Base-by-base conservation (phyloP, 2,888 invertebrate genomes). In the Morpho achilles region DNA sequence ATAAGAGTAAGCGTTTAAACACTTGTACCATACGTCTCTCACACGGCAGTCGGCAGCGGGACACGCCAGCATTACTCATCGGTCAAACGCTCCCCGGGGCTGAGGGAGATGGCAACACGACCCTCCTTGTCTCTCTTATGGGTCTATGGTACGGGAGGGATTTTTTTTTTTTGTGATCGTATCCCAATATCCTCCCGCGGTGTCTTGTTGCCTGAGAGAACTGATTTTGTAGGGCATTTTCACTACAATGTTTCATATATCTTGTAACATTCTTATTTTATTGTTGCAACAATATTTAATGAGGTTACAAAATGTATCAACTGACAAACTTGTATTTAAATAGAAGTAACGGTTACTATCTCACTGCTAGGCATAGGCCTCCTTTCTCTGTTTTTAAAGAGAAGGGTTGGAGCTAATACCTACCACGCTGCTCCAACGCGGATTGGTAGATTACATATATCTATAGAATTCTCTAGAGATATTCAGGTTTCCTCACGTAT, bases 51-150 rank as follows among this genome's bases (percentile, higher is more conserved):
- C 40, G 41, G 45, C 52, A 47, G 51, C 54, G 63, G 59, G 59
- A 58, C 63, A 44, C 47, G 55, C 53, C 49, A 55, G 59, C 63
- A 62, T 64, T 64, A 64, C 62, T 64, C 63, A 64, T 64, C 62
- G 62, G 62, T 62, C 63, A 64, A 64, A 62, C 44, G 62, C 63
- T 62, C 63, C 62, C 63, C 50, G 23, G 53, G 58, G 64, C 40
- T 45, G 60, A 61, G 49, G 8, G 43, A 41, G 50, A 57, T 39
- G 48, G 46, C 40, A 48, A 8, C 44, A 32, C 46, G 43, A 16
- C 46, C 42, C n/a, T 47, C 56, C 40, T 48, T 56, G 49, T 56
- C 56, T 56, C 53, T 46, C 50, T 54, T 46, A 54, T 16, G 16
- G 16, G 16, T 16, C 16, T 16, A 16, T 46, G 56, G 50, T 62